Evolutionary conservation across 2,113 vertebrate species (phyloP).

Genomic region (Oncorhynchus nerka): DNA sequence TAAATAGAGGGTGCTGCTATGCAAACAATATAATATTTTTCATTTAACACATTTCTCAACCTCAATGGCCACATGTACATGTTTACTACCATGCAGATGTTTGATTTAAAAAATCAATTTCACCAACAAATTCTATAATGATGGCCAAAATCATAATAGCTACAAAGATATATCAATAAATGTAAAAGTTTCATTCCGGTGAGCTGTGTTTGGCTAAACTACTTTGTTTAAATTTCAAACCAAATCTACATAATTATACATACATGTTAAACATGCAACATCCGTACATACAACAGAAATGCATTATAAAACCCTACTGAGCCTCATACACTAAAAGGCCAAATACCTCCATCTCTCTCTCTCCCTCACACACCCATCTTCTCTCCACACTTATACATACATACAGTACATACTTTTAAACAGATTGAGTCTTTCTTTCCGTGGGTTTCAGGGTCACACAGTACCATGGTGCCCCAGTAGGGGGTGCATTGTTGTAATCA

Average conservation of each 20-base stretch:
- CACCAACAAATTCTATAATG: constrained; percentile 16
- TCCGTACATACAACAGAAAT: constrained; percentile 11
- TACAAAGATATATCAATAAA: constrained; percentile 3
- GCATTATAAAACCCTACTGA: constrained; percentile 1
- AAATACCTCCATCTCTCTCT: constrained; percentile 14
- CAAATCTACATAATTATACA: constrained; percentile 1
- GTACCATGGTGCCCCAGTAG: constrained; percentile 43
- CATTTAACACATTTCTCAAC: constrained; percentile 42
- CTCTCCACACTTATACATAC: neutral
- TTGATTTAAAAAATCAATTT: constrained; percentile 44
- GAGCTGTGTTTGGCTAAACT: constrained; percentile 4
- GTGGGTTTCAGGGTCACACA: constrained; percentile 27
- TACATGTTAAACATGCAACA: constrained; percentile 13
- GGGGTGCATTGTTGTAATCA: constrained; percentile 55
- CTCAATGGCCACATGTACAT: constrained; percentile 32
- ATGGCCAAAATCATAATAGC: neutral
- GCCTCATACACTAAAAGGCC: constrained; percentile 3
- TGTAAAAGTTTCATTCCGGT: neutral
- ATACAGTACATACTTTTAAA: constrained; percentile 7
- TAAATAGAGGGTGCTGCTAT: constrained; percentile 56
- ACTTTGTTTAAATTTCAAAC: neutral
- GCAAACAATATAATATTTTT: constrained; percentile 43
- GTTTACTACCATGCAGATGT: constrained; percentile 49
- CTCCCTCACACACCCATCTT: constrained; percentile 5
- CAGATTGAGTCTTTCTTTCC: constrained; percentile 23